A percentile compares a stretch with the other conserved stretches of the same genome.
These are phyloP conservation scores for Hozukius guyotensis DNA, from an alignment of 2,797 vertebrate species.

Conservation along the genomic window DNA sequence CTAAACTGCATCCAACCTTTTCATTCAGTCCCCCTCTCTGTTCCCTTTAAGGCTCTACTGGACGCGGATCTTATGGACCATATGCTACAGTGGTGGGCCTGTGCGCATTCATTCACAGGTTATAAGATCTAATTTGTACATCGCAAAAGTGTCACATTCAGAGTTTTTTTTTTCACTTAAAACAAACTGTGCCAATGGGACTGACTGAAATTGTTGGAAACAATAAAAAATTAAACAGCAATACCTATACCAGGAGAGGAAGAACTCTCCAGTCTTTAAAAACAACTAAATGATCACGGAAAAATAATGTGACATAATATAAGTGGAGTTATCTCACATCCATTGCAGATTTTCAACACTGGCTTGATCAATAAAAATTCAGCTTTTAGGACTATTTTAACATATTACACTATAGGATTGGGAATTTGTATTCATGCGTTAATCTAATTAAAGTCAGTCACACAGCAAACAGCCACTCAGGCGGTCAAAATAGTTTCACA, in stretches of 20 bases:
- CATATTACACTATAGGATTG: background rate
- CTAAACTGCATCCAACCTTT: background rate
- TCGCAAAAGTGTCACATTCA: background rate
- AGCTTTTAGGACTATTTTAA: background rate
- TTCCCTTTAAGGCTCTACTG: background rate
- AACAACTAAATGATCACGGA: background rate
- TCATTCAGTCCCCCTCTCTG: background rate
- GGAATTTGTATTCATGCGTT: background rate
- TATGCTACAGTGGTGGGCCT: background rate
- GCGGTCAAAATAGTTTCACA: background rate
- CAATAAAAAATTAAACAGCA: background rate
- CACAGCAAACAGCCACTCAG: background rate
- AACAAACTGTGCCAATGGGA: background rate
- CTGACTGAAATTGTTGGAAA: background rate
- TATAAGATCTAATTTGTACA: background rate
- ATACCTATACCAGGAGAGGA: background rate
- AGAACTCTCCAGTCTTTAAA: background rate
- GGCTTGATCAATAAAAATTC: background rate
- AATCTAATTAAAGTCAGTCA: background rate
- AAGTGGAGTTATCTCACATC: background rate
- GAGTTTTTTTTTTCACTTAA: background rate
- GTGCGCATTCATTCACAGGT: background rate
- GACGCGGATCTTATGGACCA: background rate
- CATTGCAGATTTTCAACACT: background rate
- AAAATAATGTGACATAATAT: background rate